Evolutionary conservation across 2,888 invertebrate genomes (phyloP).

Genomic region (Agrochola macilenta): DNA sequence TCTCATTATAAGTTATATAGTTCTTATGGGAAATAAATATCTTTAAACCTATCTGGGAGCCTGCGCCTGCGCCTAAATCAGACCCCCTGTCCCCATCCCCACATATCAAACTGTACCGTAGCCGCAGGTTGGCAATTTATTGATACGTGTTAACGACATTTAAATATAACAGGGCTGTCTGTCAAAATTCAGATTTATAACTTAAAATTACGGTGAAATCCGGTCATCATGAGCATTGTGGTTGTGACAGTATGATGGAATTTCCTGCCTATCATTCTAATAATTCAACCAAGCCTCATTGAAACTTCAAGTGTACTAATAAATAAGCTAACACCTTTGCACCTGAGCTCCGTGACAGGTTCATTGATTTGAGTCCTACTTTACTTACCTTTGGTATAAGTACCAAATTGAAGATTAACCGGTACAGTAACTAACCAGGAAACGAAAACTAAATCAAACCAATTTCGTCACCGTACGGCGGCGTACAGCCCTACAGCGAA

Average conservation of each 20-base stretch:
- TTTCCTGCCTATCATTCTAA: neutral
- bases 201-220: constrained; percentile 1
- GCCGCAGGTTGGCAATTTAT: constrained; percentile 48
- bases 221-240: neutral
- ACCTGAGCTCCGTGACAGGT: too few species aligned
- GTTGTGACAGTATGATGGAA: neutral
- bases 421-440: neutral
- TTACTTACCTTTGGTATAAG: neutral
- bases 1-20: too few species aligned
- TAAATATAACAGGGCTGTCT: constrained; percentile 32
- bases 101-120: neutral
- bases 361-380: neutral
- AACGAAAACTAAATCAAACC: constrained; percentile 8
- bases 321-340: neutral
- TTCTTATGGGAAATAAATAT: too few species aligned
- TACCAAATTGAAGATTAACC: neutral
- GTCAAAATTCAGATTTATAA: constrained; percentile 15
- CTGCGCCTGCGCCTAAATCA: constrained; percentile 53
- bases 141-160: constrained; percentile 49
- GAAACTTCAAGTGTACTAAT: constrained; percentile 5
- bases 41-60: too few species aligned
- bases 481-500: neutral
- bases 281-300: neutral
- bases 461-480: constrained; percentile 5
- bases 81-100: neutral